phyloP scores from a whole-genome alignment of 2,113 vertebrate species.

The Salvelinus namaycush region DNA sequence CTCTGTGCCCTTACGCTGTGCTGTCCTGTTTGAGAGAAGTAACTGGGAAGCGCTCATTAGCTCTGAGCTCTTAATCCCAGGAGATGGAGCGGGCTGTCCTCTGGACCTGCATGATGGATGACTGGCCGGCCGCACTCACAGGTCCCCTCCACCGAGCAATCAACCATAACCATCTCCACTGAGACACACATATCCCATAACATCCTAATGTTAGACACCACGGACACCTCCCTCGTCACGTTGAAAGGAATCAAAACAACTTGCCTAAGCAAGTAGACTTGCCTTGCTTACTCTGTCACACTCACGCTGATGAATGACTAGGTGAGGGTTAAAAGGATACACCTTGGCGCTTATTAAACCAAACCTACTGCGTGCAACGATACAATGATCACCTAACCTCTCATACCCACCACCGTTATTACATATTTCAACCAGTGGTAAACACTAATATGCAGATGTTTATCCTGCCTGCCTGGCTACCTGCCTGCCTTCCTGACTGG shows the following conservation, averaged over 20 bases:
- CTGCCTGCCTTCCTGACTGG: too few relatives aligned
- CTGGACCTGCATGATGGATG: conserved; percentile 10
- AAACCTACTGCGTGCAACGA: too few relatives aligned
- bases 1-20: background rate
- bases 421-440: conserved; percentile 1
- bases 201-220: background rate
- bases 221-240: background rate
- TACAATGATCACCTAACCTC: background rate
- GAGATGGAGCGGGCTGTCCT: conserved; percentile 4
- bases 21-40: background rate
- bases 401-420: background rate
- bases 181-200: background rate
- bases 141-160: background rate
- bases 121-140: background rate
- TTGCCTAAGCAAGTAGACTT: background rate
- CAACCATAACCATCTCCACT: background rate
- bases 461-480: conserved; percentile 14
- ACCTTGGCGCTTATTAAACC: background rate
- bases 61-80: conserved; percentile 36
- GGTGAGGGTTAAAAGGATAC: background rate
- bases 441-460: conserved; percentile 39
- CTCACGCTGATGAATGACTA: background rate
- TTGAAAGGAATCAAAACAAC: too few relatives aligned
- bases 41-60: background rate
- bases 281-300: background rate